Conservation (phyloP, 2,888 invertebrate species). For the Troides oblongomaculatus region DNA sequence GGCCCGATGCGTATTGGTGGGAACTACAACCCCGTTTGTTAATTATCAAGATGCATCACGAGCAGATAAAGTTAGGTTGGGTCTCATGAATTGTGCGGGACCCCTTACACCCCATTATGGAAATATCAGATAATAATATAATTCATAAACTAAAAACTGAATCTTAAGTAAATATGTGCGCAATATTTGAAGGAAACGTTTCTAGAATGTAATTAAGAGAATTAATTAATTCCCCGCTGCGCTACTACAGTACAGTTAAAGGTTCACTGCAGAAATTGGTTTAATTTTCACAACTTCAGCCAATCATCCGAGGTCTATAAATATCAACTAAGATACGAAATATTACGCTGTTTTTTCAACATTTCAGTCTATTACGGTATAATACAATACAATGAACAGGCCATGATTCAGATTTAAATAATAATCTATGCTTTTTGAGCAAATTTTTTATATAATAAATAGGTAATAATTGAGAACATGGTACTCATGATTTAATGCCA, state of each 20-base stretch:
- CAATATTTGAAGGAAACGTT: constrained; percentile 14
- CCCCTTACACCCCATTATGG: too few species aligned
- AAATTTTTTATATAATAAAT: too few species aligned
- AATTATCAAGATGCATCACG: too few species aligned
- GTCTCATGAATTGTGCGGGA: too few species aligned
- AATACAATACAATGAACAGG: background rate
- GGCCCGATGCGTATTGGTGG: too few species aligned
- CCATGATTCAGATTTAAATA: background rate
- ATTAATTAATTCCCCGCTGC: constrained; percentile 20
- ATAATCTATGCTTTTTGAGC: background rate
- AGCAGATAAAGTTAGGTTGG: too few species aligned
- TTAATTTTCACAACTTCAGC: constrained; percentile 17
- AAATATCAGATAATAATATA: background rate
- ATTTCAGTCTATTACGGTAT: background rate
- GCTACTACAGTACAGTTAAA: constrained; percentile 16
- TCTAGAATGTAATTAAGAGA: constrained; percentile 20
- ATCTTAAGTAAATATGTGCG: constrained; percentile 13
- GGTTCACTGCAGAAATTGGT: constrained; percentile 19
- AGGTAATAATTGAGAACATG: too few species aligned
- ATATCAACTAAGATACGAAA: background rate
- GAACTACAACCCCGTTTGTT: too few species aligned
- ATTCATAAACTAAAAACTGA: background rate
- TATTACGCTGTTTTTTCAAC: background rate
- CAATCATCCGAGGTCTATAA: constrained; percentile 14
- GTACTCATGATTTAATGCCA: too few species aligned